phyloP scores from a whole-genome alignment of 2,113 vertebrate genomes.

The Nettapus auritus region DNA sequence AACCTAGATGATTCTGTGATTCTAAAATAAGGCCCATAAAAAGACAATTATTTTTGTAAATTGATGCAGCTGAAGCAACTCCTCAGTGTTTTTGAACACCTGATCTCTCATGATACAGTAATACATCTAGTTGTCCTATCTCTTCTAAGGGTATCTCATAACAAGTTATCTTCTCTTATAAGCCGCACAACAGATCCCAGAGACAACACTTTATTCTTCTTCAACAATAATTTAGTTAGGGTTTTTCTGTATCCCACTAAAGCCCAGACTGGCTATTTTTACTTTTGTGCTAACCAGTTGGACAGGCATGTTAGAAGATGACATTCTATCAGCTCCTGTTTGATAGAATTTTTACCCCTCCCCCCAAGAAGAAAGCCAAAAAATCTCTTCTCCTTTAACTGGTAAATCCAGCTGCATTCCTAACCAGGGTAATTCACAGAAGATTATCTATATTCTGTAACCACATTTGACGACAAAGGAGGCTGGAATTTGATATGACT shows the following conservation, averaged over 20 bases:
- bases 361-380: not conserved
- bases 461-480: not conserved
- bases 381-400: not conserved
- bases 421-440: not conserved
- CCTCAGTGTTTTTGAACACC: not conserved
- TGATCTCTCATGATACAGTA: not conserved
- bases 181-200: not conserved
- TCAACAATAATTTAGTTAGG: not conserved
- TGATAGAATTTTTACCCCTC: not conserved
- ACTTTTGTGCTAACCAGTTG: not conserved
- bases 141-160: not conserved
- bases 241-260: not conserved
- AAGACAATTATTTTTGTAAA: not conserved
- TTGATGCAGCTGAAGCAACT: not conserved
- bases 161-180: not conserved
- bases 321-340: not conserved
- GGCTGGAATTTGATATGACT: not conserved
- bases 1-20: not conserved
- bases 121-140: not conserved
- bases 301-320: not conserved
- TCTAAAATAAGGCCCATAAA: not conserved
- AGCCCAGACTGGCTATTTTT: fast-evolving
- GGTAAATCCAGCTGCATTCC: not conserved
- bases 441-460: not conserved
- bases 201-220: not conserved